These are phyloP conservation scores for Parotia lawesii DNA, from an alignment of 2,113 vertebrate species.

Conservation along the genomic window DNA sequence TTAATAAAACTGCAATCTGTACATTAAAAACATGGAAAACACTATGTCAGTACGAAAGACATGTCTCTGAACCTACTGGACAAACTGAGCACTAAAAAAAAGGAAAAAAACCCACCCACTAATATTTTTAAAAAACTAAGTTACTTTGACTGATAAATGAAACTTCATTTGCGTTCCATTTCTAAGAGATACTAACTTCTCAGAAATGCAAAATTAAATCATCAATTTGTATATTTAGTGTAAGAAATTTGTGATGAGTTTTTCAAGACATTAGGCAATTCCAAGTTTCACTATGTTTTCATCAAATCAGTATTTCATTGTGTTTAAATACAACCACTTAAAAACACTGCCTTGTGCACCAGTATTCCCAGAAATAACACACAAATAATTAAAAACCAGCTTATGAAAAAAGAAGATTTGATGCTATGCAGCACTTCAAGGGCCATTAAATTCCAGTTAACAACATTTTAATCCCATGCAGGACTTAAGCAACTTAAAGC, in stretches of 20 bases:
- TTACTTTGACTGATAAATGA: not conserved
- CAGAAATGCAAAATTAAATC: not conserved
- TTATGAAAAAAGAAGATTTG: not conserved
- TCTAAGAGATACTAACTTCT: not conserved
- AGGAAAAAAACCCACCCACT: rapidly evolving
- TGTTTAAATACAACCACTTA: not conserved
- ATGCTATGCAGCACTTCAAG: not conserved
- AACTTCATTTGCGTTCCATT: not conserved
- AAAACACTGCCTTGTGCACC: not conserved
- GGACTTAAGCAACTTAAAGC: not conserved
- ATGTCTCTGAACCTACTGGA: not conserved
- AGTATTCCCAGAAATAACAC: not conserved
- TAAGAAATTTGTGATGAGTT: not conserved
- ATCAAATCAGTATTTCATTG: not conserved
- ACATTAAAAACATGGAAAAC: not conserved
- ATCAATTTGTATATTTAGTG: not conserved
- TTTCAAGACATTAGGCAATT: not conserved
- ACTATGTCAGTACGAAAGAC: not conserved
- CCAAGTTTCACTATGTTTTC: not conserved
- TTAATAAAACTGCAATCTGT: not conserved
- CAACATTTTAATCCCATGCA: not conserved
- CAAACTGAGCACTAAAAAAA: not conserved
- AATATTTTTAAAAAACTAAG: not conserved
- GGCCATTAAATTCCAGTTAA: not conserved
- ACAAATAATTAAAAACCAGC: not conserved